Percentiles rank a stretch among this genome's conserved stretches.
Conservation (phyloP, 35 echinoderm and acorn worm species). For the Chiridota heheva region DNA sequence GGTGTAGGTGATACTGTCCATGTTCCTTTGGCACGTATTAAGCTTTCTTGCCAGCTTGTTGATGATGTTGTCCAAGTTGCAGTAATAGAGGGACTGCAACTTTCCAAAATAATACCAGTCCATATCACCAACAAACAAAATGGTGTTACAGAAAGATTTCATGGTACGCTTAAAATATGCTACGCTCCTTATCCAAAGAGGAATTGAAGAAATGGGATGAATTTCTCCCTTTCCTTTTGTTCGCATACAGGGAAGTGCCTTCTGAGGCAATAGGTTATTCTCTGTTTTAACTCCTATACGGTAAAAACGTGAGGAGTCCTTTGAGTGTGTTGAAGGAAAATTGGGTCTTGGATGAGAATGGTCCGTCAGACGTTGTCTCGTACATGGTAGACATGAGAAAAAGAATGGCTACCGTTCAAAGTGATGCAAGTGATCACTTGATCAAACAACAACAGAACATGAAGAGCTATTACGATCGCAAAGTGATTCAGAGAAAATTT, state of each 20-base stretch:
- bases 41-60: too few species aligned
- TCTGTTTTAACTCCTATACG: slow-evolving; percentile 24
- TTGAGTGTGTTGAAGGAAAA: not conserved
- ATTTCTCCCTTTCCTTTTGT: slow-evolving; percentile 3
- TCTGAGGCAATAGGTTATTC: not conserved
- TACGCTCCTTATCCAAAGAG: not conserved
- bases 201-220: slow-evolving; percentile 14
- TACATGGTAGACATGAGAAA: not conserved
- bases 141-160: too few species aligned
- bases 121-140: too few species aligned
- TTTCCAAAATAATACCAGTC: not conserved
- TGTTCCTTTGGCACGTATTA: too few species aligned
- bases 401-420: not conserved
- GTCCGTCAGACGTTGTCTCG: not conserved
- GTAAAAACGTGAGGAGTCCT: not conserved
- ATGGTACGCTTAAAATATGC: slow-evolving; percentile 1
- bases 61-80: not conserved
- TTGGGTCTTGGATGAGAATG: not conserved
- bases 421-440: not conserved
- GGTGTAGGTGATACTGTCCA: too few species aligned
- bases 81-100: not conserved
- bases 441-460: not conserved
- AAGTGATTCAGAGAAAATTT: not conserved
- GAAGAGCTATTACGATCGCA: not conserved
- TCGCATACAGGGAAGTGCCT: slow-evolving; percentile 19